Evolutionary conservation across 2,113 vertebrate genomes (phyloP).

Genomic region (Parus major): DNA sequence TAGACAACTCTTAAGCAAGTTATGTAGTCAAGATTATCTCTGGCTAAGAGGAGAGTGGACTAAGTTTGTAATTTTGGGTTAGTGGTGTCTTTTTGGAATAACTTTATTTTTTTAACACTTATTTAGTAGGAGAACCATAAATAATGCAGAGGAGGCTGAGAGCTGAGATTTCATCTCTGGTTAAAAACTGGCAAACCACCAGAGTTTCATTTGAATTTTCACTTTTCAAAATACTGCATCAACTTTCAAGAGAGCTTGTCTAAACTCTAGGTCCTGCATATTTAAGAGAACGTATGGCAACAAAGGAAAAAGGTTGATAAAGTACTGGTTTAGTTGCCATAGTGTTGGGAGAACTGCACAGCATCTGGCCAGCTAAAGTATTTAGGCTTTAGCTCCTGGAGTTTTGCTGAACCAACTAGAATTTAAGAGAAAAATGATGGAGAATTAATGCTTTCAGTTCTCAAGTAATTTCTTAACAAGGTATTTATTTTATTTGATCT

Average conservation of each 20-base stretch:
- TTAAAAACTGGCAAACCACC: not conserved
- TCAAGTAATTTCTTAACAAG: not conserved
- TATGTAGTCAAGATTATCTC: not conserved
- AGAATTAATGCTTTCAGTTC: not conserved
- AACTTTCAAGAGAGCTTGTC: not conserved
- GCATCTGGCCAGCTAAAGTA: slow-evolving; percentile 26
- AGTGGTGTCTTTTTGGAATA: not conserved
- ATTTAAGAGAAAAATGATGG: not conserved
- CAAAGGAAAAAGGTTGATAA: not conserved
- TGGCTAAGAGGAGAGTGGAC: not conserved
- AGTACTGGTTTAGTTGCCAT: not conserved
- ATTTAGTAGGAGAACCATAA: not conserved
- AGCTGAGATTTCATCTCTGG: not conserved
- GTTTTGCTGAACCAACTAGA: not conserved
- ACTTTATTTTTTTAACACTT: not conserved
- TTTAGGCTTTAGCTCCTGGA: slow-evolving; percentile 31
- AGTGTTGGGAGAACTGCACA: not conserved
- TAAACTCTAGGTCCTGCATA: not conserved
- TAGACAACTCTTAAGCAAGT: not conserved
- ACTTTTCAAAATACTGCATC: not conserved
- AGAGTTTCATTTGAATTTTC: not conserved
- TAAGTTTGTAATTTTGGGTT: not conserved
- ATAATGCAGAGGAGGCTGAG: not conserved
- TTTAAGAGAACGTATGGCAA: not conserved
- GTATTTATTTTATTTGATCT: not conserved